These are phyloP conservation scores for Erpobdella octoculata DNA, from an alignment of 2,888 invertebrate genomes.

Conservation along the genomic window DNA sequence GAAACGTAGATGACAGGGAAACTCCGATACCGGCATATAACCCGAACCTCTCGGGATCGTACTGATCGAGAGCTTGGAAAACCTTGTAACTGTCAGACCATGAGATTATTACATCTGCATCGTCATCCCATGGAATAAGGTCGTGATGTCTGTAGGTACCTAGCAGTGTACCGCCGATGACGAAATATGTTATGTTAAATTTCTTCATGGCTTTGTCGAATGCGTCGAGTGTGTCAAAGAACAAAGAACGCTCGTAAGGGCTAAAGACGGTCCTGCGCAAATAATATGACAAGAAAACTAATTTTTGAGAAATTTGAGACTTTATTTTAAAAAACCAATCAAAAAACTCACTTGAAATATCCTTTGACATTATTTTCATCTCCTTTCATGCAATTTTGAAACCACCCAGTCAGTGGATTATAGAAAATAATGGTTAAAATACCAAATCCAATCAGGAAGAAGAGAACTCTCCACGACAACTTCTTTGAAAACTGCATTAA, in stretches of 20 bases:
- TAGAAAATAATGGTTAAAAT: no score
- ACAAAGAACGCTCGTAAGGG: neutral
- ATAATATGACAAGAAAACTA: no score
- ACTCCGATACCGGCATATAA: constrained; percentile 5
- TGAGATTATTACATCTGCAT: neutral
- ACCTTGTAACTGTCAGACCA: neutral
- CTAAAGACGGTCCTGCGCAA: neutral
- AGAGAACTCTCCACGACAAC: no score
- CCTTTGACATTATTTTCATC: no score
- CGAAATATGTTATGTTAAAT: constrained; percentile 8
- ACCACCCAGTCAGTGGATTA: no score
- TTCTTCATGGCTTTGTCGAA: neutral
- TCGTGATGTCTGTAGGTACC: constrained; percentile 14
- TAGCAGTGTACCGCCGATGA: constrained; percentile 1
- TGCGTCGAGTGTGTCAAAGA: neutral
- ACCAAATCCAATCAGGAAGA: no score
- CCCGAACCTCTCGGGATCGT: neutral
- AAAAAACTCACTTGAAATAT: no score
- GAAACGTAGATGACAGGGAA: constrained; percentile 1
- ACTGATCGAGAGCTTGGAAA: neutral
- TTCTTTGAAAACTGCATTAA: no score
- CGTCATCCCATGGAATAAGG: constrained; percentile 15
- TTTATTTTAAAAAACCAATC: no score
- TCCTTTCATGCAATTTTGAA: no score
- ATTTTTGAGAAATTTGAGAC: no score